Percentiles rank a stretch among this genome's conserved stretches.
Evolutionary conservation across 2,113 vertebrate genomes (phyloP).

Genomic region (Tyrannus savana): DNA sequence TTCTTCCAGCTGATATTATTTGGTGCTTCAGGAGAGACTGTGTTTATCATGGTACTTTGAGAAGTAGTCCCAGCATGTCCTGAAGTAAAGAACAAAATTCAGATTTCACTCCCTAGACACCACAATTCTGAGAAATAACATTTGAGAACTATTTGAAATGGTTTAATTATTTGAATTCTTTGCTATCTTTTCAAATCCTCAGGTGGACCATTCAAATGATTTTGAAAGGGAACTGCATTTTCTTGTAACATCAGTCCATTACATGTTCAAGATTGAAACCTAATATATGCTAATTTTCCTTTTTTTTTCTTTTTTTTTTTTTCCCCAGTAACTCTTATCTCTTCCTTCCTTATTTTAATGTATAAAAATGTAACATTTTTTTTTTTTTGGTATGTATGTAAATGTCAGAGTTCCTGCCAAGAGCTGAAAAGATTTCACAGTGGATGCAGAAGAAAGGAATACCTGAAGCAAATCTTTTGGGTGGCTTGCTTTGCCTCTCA

Average conservation of each 20-base stretch:
- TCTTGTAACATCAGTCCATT: neutral
- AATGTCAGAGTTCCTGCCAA: neutral
- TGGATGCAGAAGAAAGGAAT: neutral
- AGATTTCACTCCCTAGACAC: neutral
- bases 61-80: neutral
- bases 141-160: neutral
- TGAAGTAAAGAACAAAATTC: neutral
- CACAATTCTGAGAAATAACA: neutral
- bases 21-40: neutral
- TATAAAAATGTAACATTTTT: neutral
- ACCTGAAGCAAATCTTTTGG: neutral
- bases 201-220: neutral
- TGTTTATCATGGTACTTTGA: neutral
- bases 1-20: neutral
- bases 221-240: neutral
- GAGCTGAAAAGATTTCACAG: neutral
- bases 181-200: neutral
- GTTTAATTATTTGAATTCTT: neutral
- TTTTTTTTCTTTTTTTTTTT: neutral
- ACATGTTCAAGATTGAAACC: neutral
- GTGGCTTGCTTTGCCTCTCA: neutral
- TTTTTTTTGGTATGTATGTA: neutral
- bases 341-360: neutral
- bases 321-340: neutral
- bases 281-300: neutral